Evolutionary conservation across 2,888 invertebrate species (phyloP).

Genomic region (Drosophila lutescens): DNA sequence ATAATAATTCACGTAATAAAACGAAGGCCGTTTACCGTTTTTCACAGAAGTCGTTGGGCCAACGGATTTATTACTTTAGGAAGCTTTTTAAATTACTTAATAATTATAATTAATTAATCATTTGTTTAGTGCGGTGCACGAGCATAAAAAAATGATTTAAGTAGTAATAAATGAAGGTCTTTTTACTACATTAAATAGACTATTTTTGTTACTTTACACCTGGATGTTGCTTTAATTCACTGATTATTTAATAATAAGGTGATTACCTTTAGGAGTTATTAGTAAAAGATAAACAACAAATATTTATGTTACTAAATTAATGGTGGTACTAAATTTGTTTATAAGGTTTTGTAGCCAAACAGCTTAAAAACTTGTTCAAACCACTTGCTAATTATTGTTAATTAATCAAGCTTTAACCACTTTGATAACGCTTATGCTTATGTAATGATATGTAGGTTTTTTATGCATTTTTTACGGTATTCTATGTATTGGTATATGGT

Average conservation of each 20-base stretch:
- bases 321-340: neutral
- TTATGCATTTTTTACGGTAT: too few relatives aligned
- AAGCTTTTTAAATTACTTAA: neutral
- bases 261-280: neutral
- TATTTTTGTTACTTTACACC: too few relatives aligned
- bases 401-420: slow-evolving; percentile 4
- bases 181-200: neutral
- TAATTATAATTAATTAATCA: slow-evolving; percentile 5
- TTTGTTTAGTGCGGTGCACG: too few relatives aligned
- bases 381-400: neutral
- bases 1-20: neutral
- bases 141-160: too few relatives aligned
- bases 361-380: neutral
- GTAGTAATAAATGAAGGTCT: neutral
- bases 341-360: neutral
- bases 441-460: slow-evolving; percentile 13
- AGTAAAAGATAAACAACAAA: neutral
- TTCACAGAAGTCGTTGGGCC: neutral
- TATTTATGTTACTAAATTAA: neutral
- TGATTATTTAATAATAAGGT: neutral
- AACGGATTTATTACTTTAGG: neutral
- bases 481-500: neutral
- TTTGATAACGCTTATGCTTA: neutral
- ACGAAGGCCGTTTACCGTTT: neutral
- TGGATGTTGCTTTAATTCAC: neutral